Percentiles rank a stretch among this genome's conserved stretches.
phyloP scores from a whole-genome alignment of 1,140 invertebrate species.

The Physella acuta region DNA sequence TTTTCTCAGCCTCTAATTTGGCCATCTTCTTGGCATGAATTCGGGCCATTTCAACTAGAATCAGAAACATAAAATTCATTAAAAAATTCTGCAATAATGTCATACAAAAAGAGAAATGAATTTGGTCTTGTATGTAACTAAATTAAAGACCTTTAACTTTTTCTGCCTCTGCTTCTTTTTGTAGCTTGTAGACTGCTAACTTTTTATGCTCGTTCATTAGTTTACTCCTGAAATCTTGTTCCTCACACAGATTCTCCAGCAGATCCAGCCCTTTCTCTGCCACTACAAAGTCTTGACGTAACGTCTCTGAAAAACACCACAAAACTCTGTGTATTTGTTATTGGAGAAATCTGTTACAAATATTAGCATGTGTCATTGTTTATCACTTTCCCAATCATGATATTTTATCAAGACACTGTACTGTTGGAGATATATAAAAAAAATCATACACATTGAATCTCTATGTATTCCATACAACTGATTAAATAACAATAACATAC shows the following conservation, averaged over 20 bases:
- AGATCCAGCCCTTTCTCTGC: constrained; percentile 67
- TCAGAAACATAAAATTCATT: constrained; percentile 25
- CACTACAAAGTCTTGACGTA: constrained; percentile 68
- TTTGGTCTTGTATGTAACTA: too few species aligned
- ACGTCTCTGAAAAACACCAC: too few species aligned
- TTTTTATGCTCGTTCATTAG: constrained; percentile 69
- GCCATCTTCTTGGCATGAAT: constrained; percentile 66
- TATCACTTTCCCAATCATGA: neutral
- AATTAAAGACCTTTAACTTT: constrained; percentile 62
- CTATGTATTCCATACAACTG: neutral
- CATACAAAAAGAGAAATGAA: too few species aligned
- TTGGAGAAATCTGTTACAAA: too few species aligned
- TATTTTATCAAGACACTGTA: neutral
- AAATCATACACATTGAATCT: too few species aligned
- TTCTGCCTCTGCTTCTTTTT: constrained; percentile 67
- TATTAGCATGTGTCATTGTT: too few species aligned
- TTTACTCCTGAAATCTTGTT: constrained; percentile 67
- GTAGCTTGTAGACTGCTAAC: constrained; percentile 68
- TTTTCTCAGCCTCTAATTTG: constrained; percentile 65
- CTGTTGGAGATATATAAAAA: neutral
- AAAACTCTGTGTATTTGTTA: too few species aligned
- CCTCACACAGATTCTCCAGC: constrained; percentile 70
- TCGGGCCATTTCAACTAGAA: constrained; percentile 64
- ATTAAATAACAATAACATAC: neutral
- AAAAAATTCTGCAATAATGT: neutral